A percentile compares a stretch with the other conserved stretches of the same genome.
phyloP scores from a whole-genome alignment of 2,888 invertebrate genomes.

The Idaea dimidiata region DNA sequence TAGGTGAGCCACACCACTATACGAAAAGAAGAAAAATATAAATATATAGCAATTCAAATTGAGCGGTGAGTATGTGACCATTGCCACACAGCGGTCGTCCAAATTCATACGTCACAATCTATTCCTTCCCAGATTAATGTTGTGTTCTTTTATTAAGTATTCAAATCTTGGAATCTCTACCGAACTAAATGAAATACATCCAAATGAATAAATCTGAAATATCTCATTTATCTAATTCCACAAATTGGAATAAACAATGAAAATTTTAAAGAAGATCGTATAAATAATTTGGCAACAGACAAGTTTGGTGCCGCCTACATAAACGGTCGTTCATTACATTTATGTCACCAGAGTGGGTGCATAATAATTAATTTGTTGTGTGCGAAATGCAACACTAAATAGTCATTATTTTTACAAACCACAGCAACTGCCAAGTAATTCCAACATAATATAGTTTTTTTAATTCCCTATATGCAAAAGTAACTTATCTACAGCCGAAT shows the following conservation, averaged over 20 bases:
- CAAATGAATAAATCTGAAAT: background rate
- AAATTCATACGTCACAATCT: background rate
- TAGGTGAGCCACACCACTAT: too few relatives aligned
- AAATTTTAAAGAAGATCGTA: background rate
- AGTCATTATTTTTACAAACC: background rate
- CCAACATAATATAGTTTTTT: too few relatives aligned
- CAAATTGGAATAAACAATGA: background rate
- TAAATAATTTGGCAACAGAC: background rate
- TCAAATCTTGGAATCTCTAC: background rate
- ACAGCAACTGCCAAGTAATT: background rate
- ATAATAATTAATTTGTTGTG: slow-evolving; percentile 20
- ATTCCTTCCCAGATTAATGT: background rate
- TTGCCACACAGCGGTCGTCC: too few relatives aligned
- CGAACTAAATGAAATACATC: background rate
- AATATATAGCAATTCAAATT: too few relatives aligned
- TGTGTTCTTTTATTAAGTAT: background rate
- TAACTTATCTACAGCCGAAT: too few relatives aligned
- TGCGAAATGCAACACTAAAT: background rate
- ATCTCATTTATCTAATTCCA: slow-evolving; percentile 5
- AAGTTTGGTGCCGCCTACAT: background rate
- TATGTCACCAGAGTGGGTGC: slow-evolving; percentile 8
- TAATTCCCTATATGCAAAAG: too few relatives aligned
- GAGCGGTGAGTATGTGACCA: too few relatives aligned
- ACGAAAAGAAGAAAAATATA: too few relatives aligned
- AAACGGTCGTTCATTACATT: background rate